Evolutionary conservation across 2,797 vertebrate species (phyloP).

Genomic region (Etheostoma perlongum): DNA sequence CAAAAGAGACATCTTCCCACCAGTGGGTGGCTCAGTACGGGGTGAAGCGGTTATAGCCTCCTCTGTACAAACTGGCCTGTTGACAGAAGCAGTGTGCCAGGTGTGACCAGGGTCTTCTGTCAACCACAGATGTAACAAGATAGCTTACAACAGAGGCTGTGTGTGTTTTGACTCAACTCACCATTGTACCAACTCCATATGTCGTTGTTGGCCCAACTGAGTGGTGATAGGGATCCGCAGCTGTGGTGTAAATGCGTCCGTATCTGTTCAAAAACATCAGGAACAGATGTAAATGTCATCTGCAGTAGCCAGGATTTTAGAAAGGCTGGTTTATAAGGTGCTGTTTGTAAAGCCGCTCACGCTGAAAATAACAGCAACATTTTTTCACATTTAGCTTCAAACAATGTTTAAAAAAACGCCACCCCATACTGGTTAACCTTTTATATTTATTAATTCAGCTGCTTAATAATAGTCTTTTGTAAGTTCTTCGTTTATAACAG

Average conservation of each 20-base stretch:
- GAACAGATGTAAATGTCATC: conserved; percentile 16
- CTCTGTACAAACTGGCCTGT: conserved; percentile 89
- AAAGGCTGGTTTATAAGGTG: background rate
- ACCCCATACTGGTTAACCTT: background rate
- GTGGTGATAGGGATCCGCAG: conserved; percentile 88
- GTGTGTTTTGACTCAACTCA: conserved; percentile 63
- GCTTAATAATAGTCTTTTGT: background rate
- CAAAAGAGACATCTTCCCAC: conserved; percentile 6
- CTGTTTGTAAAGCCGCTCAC: too few species aligned
- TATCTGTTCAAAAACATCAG: conserved; percentile 74
- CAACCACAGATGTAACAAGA: conserved; percentile 9
- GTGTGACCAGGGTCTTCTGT: conserved; percentile 27
- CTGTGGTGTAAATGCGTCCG: conserved; percentile 84
- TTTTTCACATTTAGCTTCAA: too few species aligned
- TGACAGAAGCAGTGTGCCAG: conserved; percentile 50
- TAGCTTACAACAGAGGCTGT: conserved; percentile 7
- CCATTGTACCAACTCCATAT: conserved; percentile 89
- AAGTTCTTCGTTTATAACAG: too few species aligned
- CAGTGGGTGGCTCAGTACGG: conserved; percentile 81
- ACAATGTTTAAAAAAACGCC: too few species aligned
- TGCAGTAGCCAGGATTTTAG: background rate
- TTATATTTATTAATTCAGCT: background rate
- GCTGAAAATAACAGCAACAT: too few species aligned
- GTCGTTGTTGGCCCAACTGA: conserved; percentile 86
- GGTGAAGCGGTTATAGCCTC: conserved; percentile 89